A percentile compares a stretch with the other conserved stretches of the same genome.
These are phyloP conservation scores for Danaus plexippus DNA, from an alignment of 1,140 invertebrate genomes.

Conservation along the genomic window DNA sequence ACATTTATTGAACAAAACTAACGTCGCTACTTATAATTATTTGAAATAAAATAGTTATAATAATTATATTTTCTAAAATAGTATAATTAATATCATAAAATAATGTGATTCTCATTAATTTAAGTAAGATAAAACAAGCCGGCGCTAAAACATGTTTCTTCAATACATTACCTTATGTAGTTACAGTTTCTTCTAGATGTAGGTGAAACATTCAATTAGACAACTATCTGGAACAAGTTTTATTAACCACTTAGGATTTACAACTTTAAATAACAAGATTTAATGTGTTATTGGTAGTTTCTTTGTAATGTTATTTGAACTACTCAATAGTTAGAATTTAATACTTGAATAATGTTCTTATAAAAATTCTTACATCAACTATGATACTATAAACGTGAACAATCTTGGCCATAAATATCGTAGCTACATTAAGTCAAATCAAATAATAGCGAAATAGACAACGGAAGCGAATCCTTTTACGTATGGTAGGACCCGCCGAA, in stretches of 20 bases:
- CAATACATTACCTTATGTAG: conserved; percentile 18
- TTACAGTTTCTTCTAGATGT: conserved; percentile 23
- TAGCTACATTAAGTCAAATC: too few species aligned
- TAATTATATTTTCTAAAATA: too few species aligned
- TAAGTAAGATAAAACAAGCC: not conserved
- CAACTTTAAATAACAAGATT: conserved; percentile 7
- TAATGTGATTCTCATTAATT: too few species aligned
- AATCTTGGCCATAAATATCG: too few species aligned
- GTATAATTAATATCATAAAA: too few species aligned
- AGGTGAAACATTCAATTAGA: conserved; percentile 29
- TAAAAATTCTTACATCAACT: too few species aligned
- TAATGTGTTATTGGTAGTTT: conserved; percentile 5
- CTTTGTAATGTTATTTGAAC: conserved; percentile 7
- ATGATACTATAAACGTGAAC: too few species aligned
- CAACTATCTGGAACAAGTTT: conserved; percentile 18
- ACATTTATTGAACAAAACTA: too few species aligned
- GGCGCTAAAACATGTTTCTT: conserved; percentile 16
- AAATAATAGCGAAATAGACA: not conserved
- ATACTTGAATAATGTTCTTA: too few species aligned
- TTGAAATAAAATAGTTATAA: too few species aligned
- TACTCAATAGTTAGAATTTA: too few species aligned
- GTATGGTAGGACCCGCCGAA: conserved; percentile 22
- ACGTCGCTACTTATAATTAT: too few species aligned
- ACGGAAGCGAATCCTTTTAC: conserved; percentile 21
- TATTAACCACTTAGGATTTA: conserved; percentile 16